phyloP scores from a whole-genome alignment of 1,140 invertebrate species.

The Eumaeus atala region DNA sequence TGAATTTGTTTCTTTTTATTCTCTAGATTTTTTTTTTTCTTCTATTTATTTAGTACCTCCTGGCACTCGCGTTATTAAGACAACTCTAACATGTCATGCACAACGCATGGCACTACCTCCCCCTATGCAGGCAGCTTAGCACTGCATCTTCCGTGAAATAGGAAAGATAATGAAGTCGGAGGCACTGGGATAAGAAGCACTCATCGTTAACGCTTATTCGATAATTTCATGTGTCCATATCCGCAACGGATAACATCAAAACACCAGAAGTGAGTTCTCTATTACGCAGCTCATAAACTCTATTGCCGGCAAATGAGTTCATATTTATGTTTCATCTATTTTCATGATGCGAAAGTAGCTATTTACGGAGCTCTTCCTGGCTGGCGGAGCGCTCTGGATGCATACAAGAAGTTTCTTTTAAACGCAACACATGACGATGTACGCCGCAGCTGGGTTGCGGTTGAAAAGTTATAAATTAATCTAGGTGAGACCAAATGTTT shows the following conservation, averaged over 20 bases:
- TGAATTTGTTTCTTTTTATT: too few relatives aligned
- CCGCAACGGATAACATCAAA: constrained; percentile 6
- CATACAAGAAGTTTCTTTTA: constrained; percentile 41
- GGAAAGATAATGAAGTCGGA: too few relatives aligned
- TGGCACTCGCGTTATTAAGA: too few relatives aligned
- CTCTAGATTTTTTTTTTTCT: too few relatives aligned
- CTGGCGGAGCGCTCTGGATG: constrained; percentile 15
- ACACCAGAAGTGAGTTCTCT: constrained; percentile 1
- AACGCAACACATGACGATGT: constrained; percentile 20
- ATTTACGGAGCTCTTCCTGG: constrained; percentile 42
- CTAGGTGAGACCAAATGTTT: too few relatives aligned
- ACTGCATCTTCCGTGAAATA: too few relatives aligned
- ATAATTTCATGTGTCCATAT: not conserved
- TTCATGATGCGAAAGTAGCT: constrained; percentile 44
- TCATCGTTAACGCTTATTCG: not conserved
- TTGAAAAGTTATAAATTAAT: too few relatives aligned
- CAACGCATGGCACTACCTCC: too few relatives aligned
- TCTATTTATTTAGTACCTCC: too few relatives aligned
- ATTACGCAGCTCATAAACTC: constrained; percentile 5
- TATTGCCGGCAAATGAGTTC: not conserved
- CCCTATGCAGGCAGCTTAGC: too few relatives aligned
- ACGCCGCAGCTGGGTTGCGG: not conserved
- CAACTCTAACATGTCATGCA: too few relatives aligned
- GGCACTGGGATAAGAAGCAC: not conserved
- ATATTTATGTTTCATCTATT: constrained; percentile 47